Conservation (phyloP, 2,797 vertebrate species). For the Macrochelys suwanniensis region DNA sequence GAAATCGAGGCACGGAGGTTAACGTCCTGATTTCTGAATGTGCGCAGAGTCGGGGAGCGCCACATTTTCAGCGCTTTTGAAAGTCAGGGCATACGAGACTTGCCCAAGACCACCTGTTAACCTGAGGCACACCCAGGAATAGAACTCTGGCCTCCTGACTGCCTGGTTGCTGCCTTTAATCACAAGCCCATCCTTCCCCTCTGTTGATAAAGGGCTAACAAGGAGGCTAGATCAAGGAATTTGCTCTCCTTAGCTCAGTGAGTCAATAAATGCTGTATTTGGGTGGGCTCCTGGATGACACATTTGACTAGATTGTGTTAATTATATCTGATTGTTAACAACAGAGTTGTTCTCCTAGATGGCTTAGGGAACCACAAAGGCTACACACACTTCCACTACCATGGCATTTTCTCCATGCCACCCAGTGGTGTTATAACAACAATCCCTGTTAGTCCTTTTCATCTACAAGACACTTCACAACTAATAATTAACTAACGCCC, state of each 20-base stretch:
- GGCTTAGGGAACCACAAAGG: not conserved
- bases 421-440: rapidly evolving
- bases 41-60: not conserved
- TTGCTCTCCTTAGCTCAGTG: conserved; percentile 42
- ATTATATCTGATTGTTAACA: conserved; percentile 67
- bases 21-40: not conserved
- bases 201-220: conserved; percentile 4
- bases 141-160: conserved; percentile 20
- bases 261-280: conserved; percentile 68
- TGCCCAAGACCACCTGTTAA: conserved; percentile 6
- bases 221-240: conserved; percentile 44
- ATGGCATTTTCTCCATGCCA: not conserved
- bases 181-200: not conserved
- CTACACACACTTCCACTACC: not conserved
- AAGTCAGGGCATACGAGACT: not conserved
- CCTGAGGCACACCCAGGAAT: not conserved
- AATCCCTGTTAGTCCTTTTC: not conserved
- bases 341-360: conserved; percentile 52
- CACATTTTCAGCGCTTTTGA: not conserved
- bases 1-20: not conserved
- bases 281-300: conserved; percentile 73
- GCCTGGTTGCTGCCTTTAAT: conserved; percentile 25
- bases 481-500: not conserved
- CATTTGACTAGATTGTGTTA: conserved; percentile 59
- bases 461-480: not conserved